phyloP scores from a whole-genome alignment of 2,113 vertebrate species.

The Ancistrus triradiatus region DNA sequence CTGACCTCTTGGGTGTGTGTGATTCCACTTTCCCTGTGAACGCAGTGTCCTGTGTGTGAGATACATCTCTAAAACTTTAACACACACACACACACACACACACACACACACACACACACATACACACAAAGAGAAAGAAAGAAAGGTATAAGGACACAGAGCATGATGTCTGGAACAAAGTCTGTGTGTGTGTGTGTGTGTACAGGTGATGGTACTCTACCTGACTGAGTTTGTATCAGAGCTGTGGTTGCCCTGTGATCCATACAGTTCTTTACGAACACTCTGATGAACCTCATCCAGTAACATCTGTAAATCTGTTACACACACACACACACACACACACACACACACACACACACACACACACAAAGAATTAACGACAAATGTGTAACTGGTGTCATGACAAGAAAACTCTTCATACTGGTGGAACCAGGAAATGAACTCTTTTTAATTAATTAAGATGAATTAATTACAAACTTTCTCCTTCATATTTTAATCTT shows the following conservation, averaged over 20 bases:
- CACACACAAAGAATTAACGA: constrained; percentile 9
- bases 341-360: constrained; percentile 20
- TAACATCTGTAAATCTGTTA: constrained; percentile 47
- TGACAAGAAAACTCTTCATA: too few species aligned
- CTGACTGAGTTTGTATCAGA: constrained; percentile 3
- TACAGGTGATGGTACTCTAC: constrained; percentile 10
- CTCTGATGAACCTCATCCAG: constrained; percentile 43
- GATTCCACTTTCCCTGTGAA: neutral
- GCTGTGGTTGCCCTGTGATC: neutral
- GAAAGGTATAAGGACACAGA: too few species aligned
- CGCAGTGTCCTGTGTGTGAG: neutral
- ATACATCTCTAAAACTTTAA: constrained; percentile 11
- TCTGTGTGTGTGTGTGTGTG: neutral
- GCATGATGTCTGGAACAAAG: too few species aligned
- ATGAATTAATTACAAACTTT: too few species aligned
- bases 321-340: constrained; percentile 22
- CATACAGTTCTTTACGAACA: constrained; percentile 36
- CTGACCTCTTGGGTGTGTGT: constrained; percentile 15
- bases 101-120: neutral
- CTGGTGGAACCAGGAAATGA: too few species aligned
- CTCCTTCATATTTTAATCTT: too few species aligned
- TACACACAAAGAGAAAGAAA: too few species aligned
- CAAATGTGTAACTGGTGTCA: too few species aligned
- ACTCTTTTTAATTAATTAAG: too few species aligned
- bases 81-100: constrained; percentile 10